These are phyloP conservation scores for Sylvilagus bachmani DNA, from an alignment of 2,113 vertebrate genomes.

Conservation along the genomic window DNA sequence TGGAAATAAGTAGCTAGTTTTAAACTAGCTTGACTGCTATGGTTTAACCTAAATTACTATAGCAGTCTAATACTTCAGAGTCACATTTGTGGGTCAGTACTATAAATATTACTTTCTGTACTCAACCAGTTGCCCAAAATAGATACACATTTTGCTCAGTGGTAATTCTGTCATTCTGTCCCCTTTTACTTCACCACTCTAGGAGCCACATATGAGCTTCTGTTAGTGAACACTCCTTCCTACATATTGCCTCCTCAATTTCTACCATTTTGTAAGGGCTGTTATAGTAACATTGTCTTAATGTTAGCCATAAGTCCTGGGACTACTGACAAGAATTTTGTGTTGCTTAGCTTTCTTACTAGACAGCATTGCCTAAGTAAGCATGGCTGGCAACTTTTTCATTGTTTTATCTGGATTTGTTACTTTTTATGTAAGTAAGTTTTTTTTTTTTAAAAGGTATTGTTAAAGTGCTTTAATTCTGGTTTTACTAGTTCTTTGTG, in stretches of 20 bases:
- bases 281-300: background rate
- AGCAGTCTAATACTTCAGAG: background rate
- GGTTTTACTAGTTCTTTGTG: slow-evolving; percentile 54
- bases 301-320: background rate
- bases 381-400: background rate
- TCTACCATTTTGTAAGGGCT: background rate
- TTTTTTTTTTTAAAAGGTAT: background rate
- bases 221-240: slow-evolving; percentile 6
- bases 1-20: slow-evolving; percentile 6
- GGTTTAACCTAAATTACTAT: slow-evolving; percentile 20
- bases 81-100: slow-evolving; percentile 20
- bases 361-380: background rate
- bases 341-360: slow-evolving; percentile 19
- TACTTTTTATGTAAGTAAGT: slow-evolving; percentile 41
- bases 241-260: slow-evolving; percentile 23
- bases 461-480: slow-evolving; percentile 50
- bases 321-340: slow-evolving; percentile 32
- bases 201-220: background rate
- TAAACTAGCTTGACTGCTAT: slow-evolving; percentile 19
- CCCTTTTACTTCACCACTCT: slow-evolving; percentile 29
- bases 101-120: slow-evolving; percentile 28
- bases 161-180: slow-evolving; percentile 36
- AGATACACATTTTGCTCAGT: background rate
- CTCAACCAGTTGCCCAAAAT: slow-evolving; percentile 19
- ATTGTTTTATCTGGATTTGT: slow-evolving; percentile 44